phyloP scores from a whole-genome alignment of 2,113 vertebrate genomes.

The Platysteira castanea region DNA sequence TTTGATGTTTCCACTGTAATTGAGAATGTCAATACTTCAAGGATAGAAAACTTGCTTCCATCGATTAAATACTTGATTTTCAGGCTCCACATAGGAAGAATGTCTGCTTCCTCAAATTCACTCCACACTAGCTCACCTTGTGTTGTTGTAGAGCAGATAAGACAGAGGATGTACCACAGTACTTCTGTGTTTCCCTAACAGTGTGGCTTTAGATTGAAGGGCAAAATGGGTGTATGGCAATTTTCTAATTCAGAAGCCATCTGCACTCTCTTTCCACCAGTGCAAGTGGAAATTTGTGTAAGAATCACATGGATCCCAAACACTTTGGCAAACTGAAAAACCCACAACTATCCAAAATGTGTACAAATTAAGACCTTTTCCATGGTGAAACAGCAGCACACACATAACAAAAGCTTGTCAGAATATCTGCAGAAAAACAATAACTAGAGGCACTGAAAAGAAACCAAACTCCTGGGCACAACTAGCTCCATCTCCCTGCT shows the following conservation, averaged over 20 bases:
- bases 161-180: not conserved
- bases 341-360: not conserved
- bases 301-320: not conserved
- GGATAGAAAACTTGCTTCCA: conserved; percentile 37
- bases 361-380: not conserved
- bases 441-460: not conserved
- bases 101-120: not conserved
- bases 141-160: not conserved
- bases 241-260: not conserved
- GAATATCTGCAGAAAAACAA: not conserved
- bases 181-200: not conserved
- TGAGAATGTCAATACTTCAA: conserved; percentile 56
- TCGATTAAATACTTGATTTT: conserved; percentile 33
- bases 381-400: not conserved
- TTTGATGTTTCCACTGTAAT: conserved; percentile 54
- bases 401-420: not conserved
- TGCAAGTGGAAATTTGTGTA: not conserved
- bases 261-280: not conserved
- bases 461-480: not conserved
- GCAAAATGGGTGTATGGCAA: not conserved
- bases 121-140: not conserved
- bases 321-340: not conserved
- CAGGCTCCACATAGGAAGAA: not conserved
- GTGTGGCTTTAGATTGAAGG: not conserved
- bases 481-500: not conserved